Evolutionary conservation across 2,113 vertebrate species (phyloP), one percentile per base, ranked within the genome.

Genomic region (Prionailurus viverrinus): DNA sequence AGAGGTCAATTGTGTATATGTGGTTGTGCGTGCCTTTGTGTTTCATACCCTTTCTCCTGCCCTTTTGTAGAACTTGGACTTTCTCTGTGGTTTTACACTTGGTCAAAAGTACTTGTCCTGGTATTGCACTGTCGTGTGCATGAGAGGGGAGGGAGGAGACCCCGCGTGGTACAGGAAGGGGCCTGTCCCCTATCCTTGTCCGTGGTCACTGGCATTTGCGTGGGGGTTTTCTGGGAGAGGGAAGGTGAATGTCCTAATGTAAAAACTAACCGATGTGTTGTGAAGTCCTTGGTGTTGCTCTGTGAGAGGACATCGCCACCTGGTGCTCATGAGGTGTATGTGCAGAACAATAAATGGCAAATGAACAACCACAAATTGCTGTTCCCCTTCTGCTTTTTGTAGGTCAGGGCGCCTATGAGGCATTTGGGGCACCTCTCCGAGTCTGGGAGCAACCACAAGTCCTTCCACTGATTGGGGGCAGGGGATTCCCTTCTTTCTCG

Each of bases 341-440:
- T 98, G 96, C 96, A 83, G 93, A 98, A 98, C 95, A 98, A 98
- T 98, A 98, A 98, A 98, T 61, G 89, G 91, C 97, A 92, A 97
- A 86, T 66, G 84, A 95, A 86, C 94, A 36, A 83, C 93, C 93
- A 58, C 83, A 27, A 7, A 15, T 5, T 8, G 66, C 41, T 68
- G 61, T 51, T 39, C 12, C 68, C 79, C 93, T 94, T 69, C 81
- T 93, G 89, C 55, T 83, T 92, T 95, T 66, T 76, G 93, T 66
- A 4, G n/a, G 23, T 74, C 13, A 7, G 61, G 21, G 31, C 21
- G 79, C 89, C 92, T 33, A 4, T 39, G 83, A 48, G 48, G 71
- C 31, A 23, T 18, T 16, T 41, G 36, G 73, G 36, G 65, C 15
- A 61, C 58, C 61, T 83, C 91, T 45, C 33, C 0, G 6, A 18